Percentiles rank a stretch among this genome's conserved stretches.
phyloP scores from a whole-genome alignment of 2,888 invertebrate genomes.

The Drosophila villosipedis region DNA sequence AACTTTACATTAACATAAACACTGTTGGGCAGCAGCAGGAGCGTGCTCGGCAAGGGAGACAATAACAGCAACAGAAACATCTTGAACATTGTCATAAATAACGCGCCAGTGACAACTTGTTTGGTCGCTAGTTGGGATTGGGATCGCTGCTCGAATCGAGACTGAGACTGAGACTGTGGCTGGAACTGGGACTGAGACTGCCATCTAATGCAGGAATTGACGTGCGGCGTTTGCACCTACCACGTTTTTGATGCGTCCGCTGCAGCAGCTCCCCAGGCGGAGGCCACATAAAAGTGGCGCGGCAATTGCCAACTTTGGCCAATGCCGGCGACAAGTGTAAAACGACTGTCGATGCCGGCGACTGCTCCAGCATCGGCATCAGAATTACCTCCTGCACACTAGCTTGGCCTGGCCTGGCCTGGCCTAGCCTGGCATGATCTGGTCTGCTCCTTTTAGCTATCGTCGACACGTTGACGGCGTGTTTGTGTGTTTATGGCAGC shows the following conservation, averaged over 20 bases:
- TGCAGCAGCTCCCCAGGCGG: conserved; percentile 68
- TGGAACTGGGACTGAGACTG: conserved; percentile 26
- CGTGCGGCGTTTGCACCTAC: conserved; percentile 80
- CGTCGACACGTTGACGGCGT: conserved; percentile 61
- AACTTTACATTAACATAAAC: conserved; percentile 75
- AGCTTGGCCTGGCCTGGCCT: conserved; percentile 14
- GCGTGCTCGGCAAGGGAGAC: conserved; percentile 23
- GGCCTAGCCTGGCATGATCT: conserved; percentile 19
- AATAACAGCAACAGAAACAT: conserved; percentile 68
- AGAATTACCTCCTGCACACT: conserved; percentile 36
- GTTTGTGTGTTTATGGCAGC: conserved; percentile 79
- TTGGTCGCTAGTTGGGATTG: conserved; percentile 55
- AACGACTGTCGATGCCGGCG: conserved; percentile 71
- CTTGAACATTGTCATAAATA: conserved; percentile 81
- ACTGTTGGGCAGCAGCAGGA: conserved; percentile 43
- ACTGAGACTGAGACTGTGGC: conserved; percentile 31
- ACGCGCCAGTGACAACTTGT: conserved; percentile 78
- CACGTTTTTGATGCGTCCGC: conserved; percentile 71
- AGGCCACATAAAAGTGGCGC: conserved; percentile 80
- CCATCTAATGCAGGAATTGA: conserved; percentile 74
- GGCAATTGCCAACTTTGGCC: conserved; percentile 83
- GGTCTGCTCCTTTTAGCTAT: conserved; percentile 38
- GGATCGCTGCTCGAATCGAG: conserved; percentile 31
- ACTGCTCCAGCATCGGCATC: conserved; percentile 35
- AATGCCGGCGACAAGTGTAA: conserved; percentile 84